Evolutionary conservation across 2,888 invertebrate species (phyloP).

Genomic region (Spodoptera picta): DNA sequence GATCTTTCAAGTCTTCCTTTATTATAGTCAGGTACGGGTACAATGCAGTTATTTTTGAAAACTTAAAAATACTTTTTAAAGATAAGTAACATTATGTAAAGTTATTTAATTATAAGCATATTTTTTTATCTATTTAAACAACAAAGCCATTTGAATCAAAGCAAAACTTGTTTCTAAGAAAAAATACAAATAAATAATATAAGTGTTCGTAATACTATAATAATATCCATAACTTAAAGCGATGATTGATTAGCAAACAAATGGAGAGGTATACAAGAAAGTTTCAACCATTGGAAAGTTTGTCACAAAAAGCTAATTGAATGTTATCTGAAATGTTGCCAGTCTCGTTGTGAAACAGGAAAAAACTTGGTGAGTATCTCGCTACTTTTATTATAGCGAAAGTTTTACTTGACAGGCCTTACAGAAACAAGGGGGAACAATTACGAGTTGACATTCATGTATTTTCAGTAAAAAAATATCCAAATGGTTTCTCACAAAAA

Average conservation of each 20-base stretch:
- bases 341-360: conserved; percentile 62
- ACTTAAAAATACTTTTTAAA: no score
- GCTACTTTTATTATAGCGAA: conserved; percentile 77
- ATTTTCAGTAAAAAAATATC: conserved; percentile 48
- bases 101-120: no score
- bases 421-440: conserved; percentile 64
- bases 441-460: conserved; percentile 67
- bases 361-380: conserved; percentile 67
- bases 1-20: background rate
- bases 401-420: conserved; percentile 69
- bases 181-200: no score
- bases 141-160: no score
- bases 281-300: conserved; percentile 51
- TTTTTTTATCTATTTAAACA: no score
- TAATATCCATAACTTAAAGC: background rate
- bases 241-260: conserved; percentile 42
- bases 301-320: conserved; percentile 73
- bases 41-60: no score
- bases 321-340: conserved; percentile 74
- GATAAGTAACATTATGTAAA: no score
- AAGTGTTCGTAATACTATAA: no score
- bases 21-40: background rate
- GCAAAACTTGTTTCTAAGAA: no score
- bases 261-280: conserved; percentile 25
- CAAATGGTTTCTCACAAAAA: background rate